These are phyloP conservation scores for Griposia aprilina DNA, from an alignment of 2,888 invertebrate genomes.

Conservation along the genomic window DNA sequence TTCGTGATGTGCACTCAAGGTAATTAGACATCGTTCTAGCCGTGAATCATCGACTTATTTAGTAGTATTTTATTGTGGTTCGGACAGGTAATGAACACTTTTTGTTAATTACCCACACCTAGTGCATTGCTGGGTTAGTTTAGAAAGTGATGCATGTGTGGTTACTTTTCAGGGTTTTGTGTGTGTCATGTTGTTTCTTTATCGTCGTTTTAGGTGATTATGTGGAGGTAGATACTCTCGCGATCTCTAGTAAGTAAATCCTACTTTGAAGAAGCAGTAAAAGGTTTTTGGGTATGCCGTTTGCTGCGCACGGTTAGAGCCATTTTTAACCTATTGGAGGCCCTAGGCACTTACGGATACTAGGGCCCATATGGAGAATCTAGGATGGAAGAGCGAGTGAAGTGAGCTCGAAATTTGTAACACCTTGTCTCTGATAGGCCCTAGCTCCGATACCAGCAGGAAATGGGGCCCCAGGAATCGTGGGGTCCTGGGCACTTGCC, in stretches of 20 bases:
- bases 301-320: too few relatives aligned
- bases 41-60: slow-evolving; percentile 56
- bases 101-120: slow-evolving; percentile 66
- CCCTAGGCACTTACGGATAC: not conserved
- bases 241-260: too few relatives aligned
- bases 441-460: not conserved
- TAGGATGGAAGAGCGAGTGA: not conserved
- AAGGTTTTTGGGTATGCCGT: not conserved
- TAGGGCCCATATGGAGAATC: not conserved
- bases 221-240: too few relatives aligned
- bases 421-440: not conserved
- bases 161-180: not conserved
- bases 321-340: too few relatives aligned
- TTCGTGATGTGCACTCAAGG: slow-evolving; percentile 70
- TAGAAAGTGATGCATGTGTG: slow-evolving; percentile 4
- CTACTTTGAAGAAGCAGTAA: not conserved
- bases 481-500: not conserved
- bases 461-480: not conserved
- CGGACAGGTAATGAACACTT: slow-evolving; percentile 41
- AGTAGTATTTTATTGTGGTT: slow-evolving; percentile 52
- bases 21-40: slow-evolving; percentile 73
- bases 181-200: slow-evolving; percentile 19
- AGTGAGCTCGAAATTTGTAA: not conserved
- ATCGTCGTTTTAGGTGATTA: not conserved
- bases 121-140: slow-evolving; percentile 66